Conservation (phyloP, 2,797 vertebrate genomes). For the Aratinga solstitialis region DNA sequence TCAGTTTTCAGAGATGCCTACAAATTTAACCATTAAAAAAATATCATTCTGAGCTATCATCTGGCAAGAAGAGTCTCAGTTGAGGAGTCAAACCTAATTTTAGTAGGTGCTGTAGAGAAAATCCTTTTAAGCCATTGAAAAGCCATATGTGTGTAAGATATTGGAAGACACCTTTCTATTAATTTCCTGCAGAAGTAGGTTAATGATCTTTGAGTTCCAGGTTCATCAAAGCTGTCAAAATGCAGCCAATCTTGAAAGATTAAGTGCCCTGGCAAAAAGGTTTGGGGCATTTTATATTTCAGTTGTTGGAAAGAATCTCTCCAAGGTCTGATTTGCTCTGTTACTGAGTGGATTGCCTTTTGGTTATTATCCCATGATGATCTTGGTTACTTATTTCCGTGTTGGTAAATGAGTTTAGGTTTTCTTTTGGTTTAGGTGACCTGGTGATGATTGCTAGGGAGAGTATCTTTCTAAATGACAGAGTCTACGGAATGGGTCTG, state of each 20-base stretch:
- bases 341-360: neutral
- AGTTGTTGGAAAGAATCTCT: neutral
- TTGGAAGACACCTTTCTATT: neutral
- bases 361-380: neutral
- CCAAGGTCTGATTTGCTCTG: neutral
- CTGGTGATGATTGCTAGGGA: neutral
- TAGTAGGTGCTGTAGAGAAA: neutral
- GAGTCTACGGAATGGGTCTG: neutral
- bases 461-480: neutral
- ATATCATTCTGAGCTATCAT: slow-evolving; percentile 8
- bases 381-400: neutral
- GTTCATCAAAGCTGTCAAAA: neutral
- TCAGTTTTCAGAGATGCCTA: slow-evolving; percentile 40
- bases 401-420: neutral
- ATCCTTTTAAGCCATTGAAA: neutral
- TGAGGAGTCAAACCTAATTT: slow-evolving; percentile 52
- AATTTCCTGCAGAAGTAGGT: neutral
- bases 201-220: neutral
- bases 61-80: slow-evolving; percentile 41
- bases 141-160: neutral
- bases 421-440: neutral
- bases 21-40: slow-evolving; percentile 41
- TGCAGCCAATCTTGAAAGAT: neutral
- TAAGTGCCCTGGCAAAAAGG: neutral
- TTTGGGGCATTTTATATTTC: neutral